Conservation (phyloP, 2,113 vertebrate genomes). For the Lasiurus borealis region DNA sequence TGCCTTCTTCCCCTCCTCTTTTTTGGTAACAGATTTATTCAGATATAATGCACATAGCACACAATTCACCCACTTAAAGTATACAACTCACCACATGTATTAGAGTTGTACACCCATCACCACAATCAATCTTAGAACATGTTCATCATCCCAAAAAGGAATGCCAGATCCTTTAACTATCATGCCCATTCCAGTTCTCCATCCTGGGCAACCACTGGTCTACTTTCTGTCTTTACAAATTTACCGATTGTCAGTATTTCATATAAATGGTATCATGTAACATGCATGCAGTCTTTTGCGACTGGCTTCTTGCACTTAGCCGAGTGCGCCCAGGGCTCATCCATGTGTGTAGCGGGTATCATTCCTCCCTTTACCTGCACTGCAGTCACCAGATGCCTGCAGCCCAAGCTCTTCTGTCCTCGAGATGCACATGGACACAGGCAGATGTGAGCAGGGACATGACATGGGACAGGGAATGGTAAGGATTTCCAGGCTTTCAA, state of each 20-base stretch:
- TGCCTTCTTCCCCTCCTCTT: not conserved
- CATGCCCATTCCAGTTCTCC: not conserved
- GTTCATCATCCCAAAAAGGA: not conserved
- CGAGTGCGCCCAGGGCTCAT: not conserved
- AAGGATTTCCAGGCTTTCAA: not conserved
- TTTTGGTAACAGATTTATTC: not conserved
- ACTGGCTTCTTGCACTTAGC: not conserved
- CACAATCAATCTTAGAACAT: not conserved
- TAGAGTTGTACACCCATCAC: not conserved
- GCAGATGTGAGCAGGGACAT: not conserved
- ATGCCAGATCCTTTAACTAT: not conserved
- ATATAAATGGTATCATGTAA: too few relatives aligned
- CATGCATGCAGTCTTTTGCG: not conserved
- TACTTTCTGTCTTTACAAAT: not conserved
- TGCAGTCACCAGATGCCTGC: not conserved
- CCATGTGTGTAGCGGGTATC: rapidly evolving
- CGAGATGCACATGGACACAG: rapidly evolving
- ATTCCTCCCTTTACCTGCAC: not conserved
- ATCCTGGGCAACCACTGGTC: not conserved
- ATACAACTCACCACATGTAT: not conserved
- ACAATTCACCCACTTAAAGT: not conserved
- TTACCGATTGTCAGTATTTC: not conserved
- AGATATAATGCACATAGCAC: not conserved
- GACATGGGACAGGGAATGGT: rapidly evolving
- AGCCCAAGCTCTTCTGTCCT: not conserved